Evolutionary conservation across 2,888 invertebrate species (phyloP), one percentile per base, ranked within the genome.

Genomic region (Pasiphila rectangulata): DNA sequence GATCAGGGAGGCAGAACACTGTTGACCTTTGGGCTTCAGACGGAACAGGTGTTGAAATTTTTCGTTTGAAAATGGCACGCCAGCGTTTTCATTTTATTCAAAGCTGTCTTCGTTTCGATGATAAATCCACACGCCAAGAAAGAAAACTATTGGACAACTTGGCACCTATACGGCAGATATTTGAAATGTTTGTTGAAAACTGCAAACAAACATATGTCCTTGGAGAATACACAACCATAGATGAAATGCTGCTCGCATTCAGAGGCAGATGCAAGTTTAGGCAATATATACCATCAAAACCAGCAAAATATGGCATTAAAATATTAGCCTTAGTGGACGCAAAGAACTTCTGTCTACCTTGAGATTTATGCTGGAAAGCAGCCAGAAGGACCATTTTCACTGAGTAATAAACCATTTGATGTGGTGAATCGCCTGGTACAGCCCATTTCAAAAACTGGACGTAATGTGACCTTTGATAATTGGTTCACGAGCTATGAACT

Each of bases 261-360:
- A 21, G 59, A 42, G 62, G 57, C 1, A 25, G 54, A 23, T 54
- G 56, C 30, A 19, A 15, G n/a, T 55, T 57, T 25, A 19, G 57
- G 0, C 41, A 10, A 25, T 9, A 25, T 25, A 25, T 25, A 10
- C 9, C 1, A 41, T 57, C 9, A 63, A 57, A 54, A 57, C 13
- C 20, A 20, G 20, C 20, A 10, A 25, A 25, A 25, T 25, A 25
- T 25, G 25, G 25, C 1, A 41, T 57, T 9, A 63, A 57, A 54
- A 57, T 57, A 10, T 19, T 44, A 6, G 54, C 57, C 2, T 10
- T 60, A 2, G 58, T 53, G 1, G 60, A 60, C 17, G 49, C 59
- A 4, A 50, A 35, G 15, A 46, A 24, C 21, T 21, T 21, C n/a
- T n/a, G n/a, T n/a, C n/a, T n/a, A n/a, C n/a, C n/a, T n/a, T n/a